Percentiles rank a stretch among this genome's conserved stretches.
Evolutionary conservation across 2,797 vertebrate genomes (phyloP).

Genomic region (Malurus splendens): DNA sequence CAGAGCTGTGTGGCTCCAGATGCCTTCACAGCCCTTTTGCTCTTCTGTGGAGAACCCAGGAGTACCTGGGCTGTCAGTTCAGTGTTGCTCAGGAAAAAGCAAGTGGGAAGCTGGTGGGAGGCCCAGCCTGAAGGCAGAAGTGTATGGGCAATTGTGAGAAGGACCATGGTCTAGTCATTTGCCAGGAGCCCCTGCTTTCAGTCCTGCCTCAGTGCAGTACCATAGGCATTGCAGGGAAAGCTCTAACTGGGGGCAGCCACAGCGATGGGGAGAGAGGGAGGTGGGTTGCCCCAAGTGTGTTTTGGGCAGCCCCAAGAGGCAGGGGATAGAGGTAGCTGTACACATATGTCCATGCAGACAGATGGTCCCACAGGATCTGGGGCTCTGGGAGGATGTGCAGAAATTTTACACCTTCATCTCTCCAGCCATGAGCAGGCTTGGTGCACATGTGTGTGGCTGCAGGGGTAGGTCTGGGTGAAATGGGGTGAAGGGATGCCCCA

Average conservation of each 20-base stretch:
- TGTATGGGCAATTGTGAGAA: not conserved
- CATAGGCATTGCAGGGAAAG: not conserved
- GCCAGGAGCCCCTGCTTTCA: not conserved
- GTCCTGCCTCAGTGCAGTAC: not conserved
- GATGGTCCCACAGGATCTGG: not conserved
- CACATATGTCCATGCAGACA: not conserved
- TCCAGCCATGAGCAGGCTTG: not conserved
- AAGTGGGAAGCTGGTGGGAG: fast-evolving
- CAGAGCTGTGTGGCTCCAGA: not conserved
- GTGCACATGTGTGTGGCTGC: not conserved
- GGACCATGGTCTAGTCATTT: not conserved
- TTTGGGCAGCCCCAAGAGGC: not conserved
- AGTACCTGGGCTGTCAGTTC: not conserved
- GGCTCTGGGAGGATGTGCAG: not conserved
- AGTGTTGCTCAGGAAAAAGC: not conserved
- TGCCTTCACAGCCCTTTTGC: not conserved
- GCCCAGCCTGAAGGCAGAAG: not conserved
- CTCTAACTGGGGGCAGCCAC: not conserved
- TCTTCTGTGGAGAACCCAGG: not conserved
- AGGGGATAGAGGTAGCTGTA: not conserved
- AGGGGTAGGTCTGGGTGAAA: not conserved
- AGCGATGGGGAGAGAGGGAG: not conserved
- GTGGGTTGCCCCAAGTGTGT: fast-evolving
- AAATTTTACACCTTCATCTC: not conserved
- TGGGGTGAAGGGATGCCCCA: not conserved